phyloP scores from a whole-genome alignment of 2,888 invertebrate species.

The Polymixis lichenea region DNA sequence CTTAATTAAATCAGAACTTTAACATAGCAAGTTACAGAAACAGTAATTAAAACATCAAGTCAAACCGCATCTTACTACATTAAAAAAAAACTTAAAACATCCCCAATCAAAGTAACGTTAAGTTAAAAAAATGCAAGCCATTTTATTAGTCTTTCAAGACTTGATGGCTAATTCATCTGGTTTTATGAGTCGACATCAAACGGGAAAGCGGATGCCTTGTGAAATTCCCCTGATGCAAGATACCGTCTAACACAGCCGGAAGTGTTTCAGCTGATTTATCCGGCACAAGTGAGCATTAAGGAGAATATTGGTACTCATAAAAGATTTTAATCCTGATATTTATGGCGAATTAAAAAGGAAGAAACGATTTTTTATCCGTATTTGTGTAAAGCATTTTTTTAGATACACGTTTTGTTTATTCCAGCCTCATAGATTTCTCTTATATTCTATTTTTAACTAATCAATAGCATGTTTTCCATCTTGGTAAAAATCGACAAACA shows the following conservation, averaged over 20 bases:
- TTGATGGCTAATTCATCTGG: slow-evolving; percentile 49
- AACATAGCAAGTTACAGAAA: background rate
- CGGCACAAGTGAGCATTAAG: slow-evolving; percentile 53
- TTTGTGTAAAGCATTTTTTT: background rate
- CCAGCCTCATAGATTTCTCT: background rate
- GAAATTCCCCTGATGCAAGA: slow-evolving; percentile 47
- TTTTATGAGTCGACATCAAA: slow-evolving; percentile 51
- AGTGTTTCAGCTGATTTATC: slow-evolving; percentile 51
- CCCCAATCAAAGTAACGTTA: slow-evolving; percentile 5
- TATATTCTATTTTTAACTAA: background rate
- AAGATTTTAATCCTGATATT: slow-evolving; percentile 22
- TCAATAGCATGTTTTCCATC: background rate
- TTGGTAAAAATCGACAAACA: background rate
- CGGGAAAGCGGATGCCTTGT: slow-evolving; percentile 46
- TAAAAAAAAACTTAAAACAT: background rate
- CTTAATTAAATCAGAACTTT: background rate
- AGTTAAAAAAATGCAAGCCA: slow-evolving; percentile 14
- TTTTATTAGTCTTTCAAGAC: slow-evolving; percentile 24
- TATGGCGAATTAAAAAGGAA: slow-evolving; percentile 19
- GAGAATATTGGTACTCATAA: slow-evolving; percentile 30
- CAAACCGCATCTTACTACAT: background rate
- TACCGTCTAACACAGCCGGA: slow-evolving; percentile 49
- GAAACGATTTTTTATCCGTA: background rate
- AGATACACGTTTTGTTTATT: background rate
- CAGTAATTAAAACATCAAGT: background rate